Percentiles rank a stretch among this genome's conserved stretches.
Conservation (phyloP, 2,113 vertebrate genomes). For the Castor canadensis region DNA sequence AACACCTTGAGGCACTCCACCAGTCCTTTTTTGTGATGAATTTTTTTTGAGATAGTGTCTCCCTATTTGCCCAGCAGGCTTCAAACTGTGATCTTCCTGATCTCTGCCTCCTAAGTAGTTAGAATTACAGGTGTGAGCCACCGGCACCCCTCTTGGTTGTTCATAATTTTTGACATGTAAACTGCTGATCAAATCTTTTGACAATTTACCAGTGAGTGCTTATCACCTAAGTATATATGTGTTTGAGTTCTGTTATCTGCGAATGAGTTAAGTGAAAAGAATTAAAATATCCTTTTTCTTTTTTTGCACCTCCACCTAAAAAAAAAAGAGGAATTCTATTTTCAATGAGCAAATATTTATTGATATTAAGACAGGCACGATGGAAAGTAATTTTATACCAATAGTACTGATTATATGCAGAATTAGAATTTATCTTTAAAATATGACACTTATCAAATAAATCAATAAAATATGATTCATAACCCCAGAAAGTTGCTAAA, state of each 20-base stretch:
- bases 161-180: no score
- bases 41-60: no score
- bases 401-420: not conserved
- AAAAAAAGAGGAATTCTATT: not conserved
- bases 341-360: slow-evolving; percentile 5
- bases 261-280: not conserved
- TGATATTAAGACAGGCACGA: not conserved
- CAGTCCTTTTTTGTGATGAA: no score
- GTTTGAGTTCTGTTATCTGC: not conserved
- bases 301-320: not conserved
- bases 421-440: not conserved
- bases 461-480: slow-evolving; percentile 10
- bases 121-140: no score
- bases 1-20: no score
- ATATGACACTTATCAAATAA: not conserved
- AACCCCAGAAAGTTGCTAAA: not conserved
- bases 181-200: not conserved
- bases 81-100: no score
- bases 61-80: no score
- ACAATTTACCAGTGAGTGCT: not conserved
- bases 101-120: no score
- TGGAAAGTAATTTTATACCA: not conserved
- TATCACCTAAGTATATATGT: not conserved
- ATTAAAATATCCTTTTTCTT: not conserved
- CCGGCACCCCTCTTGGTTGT: no score